Evolutionary conservation across 2,113 vertebrate genomes (phyloP).

Genomic region (Gorilla gorilla): DNA sequence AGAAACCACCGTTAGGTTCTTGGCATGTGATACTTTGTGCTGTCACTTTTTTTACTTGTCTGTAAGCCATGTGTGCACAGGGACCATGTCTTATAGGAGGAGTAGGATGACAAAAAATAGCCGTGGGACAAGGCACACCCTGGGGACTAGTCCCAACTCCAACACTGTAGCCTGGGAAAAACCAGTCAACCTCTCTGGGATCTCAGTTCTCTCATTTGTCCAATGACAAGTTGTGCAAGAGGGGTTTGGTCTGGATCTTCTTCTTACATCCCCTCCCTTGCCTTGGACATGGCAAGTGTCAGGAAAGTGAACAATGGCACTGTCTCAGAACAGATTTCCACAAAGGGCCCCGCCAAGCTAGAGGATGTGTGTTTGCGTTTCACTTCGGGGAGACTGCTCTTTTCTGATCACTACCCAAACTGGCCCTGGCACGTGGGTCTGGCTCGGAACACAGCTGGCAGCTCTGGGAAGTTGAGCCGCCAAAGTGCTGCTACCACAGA

Average conservation of each 20-base stretch:
- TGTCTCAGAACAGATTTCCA: neutral
- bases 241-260: neutral
- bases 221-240: conserved; percentile 11
- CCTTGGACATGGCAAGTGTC: neutral
- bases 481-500: neutral
- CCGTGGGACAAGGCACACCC: neutral
- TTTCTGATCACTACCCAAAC: neutral
- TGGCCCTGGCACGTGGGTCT: neutral
- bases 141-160: neutral
- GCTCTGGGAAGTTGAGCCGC: neutral
- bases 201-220: neutral
- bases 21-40: neutral
- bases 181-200: neutral
- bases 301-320: neutral
- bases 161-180: neutral
- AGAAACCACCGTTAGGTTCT: neutral
- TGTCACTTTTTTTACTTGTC: neutral
- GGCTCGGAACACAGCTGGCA: neutral
- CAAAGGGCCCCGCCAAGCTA: neutral
- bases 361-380: neutral
- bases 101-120: neutral
- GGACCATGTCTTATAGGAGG: neutral
- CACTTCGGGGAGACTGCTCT: neutral
- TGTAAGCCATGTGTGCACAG: neutral
- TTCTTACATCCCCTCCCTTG: neutral